These are phyloP conservation scores for Nyctibius grandis DNA, from an alignment of 2,797 vertebrate species.

Conservation along the genomic window DNA sequence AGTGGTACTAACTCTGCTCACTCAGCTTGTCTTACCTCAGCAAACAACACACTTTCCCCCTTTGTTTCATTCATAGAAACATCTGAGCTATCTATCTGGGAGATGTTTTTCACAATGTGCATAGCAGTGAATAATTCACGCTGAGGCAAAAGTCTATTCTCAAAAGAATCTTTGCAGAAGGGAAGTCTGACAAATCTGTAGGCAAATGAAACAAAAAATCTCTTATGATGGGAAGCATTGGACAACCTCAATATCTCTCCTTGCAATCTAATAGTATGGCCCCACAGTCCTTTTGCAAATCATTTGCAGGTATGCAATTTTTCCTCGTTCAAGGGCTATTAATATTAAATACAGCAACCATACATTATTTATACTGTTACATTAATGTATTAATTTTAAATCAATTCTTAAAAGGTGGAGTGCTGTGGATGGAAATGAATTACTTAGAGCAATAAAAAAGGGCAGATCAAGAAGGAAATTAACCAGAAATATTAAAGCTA, in stretches of 20 bases:
- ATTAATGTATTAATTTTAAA: conserved; percentile 61
- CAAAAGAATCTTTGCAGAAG: not conserved
- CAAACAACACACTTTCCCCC: not conserved
- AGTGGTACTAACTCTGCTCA: not conserved
- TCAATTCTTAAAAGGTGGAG: conserved; percentile 40
- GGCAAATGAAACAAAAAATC: not conserved
- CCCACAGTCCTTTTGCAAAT: not conserved
- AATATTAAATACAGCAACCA: conserved; percentile 63
- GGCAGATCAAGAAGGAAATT: conserved; percentile 26
- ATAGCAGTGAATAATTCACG: not conserved
- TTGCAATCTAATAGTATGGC: not conserved
- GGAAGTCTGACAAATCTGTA: not conserved
- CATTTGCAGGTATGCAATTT: conserved; percentile 21
- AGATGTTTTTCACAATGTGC: not conserved
- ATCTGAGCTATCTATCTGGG: not conserved
- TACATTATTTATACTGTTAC: conserved; percentile 68
- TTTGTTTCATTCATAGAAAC: not conserved
- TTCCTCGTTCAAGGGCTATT: conserved; percentile 53
- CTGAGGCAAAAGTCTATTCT: not conserved
- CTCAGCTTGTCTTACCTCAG: not conserved
- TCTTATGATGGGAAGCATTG: not conserved
- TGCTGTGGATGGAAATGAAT: conserved; percentile 25
- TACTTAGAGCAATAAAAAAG: conserved; percentile 42
- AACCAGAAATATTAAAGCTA: not conserved
- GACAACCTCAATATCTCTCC: not conserved